Conservation (phyloP, 2,797 vertebrate species). For the Pelobates cultripes region DNA sequence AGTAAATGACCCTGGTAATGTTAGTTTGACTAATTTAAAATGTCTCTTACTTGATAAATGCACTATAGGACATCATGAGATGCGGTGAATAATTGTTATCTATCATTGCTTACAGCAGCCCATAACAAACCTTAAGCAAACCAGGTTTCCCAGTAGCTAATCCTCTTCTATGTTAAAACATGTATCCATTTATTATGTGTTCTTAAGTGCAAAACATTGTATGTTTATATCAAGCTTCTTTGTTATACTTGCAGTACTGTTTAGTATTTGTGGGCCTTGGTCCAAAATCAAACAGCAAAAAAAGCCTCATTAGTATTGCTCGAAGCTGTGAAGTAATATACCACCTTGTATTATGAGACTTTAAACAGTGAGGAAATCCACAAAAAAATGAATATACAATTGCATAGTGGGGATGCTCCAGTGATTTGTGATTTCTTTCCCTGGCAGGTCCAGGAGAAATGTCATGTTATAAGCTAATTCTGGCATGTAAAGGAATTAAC, state of each 20-base stretch:
- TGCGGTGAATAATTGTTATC: no score
- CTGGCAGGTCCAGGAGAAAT: constrained; percentile 43
- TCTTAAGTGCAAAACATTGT: no score
- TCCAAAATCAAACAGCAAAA: background rate
- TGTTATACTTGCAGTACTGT: background rate
- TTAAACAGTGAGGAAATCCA: constrained; percentile 30
- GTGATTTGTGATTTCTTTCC: constrained; percentile 32
- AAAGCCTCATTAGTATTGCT: constrained; percentile 10
- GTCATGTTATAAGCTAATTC: constrained; percentile 51
- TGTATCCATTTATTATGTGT: no score
- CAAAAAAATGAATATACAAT: constrained; percentile 38
- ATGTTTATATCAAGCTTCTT: no score
- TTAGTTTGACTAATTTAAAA: no score
- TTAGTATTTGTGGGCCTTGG: background rate
- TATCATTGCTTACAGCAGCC: no score
- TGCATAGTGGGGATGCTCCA: constrained; percentile 28
- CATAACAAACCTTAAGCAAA: no score
- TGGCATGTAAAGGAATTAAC: constrained; percentile 51
- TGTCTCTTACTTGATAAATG: no score
- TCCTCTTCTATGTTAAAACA: no score
- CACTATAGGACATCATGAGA: no score
- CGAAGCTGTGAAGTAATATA: constrained; percentile 25
- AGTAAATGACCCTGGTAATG: no score
- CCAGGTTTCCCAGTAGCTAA: no score
- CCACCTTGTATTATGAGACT: constrained; percentile 31